Evolutionary conservation across 2,113 vertebrate species (phyloP).

Genomic region (Phainopepla nitens): DNA sequence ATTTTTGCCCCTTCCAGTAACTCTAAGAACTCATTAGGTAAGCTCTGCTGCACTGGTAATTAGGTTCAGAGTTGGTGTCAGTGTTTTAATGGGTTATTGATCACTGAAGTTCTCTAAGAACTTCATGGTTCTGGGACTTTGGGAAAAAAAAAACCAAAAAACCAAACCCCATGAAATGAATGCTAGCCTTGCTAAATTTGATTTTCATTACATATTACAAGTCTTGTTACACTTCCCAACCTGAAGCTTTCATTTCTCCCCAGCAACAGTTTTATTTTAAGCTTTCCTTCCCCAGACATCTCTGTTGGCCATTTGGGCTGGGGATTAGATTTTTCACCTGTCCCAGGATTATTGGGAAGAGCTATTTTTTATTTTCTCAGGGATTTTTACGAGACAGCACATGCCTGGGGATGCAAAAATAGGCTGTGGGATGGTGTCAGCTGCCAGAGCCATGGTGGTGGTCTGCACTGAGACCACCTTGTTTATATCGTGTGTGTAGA

Average conservation of each 20-base stretch:
- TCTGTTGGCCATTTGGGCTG: not conserved
- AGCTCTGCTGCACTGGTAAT: slow-evolving; percentile 16
- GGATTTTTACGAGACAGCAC: not conserved
- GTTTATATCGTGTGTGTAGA: fast-evolving
- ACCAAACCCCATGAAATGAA: not conserved
- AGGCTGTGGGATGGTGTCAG: not conserved
- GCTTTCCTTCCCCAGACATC: not conserved
- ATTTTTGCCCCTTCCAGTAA: not conserved
- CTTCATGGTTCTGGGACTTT: slow-evolving; percentile 1
- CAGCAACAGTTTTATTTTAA: slow-evolving; percentile 45
- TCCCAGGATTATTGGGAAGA: not conserved
- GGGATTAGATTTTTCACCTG: slow-evolving; percentile 16
- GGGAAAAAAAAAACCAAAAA: not conserved
- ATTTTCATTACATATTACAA: slow-evolving; percentile 45
- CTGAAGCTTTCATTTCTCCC: not conserved
- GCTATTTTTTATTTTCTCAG: not conserved
- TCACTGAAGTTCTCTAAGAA: slow-evolving; percentile 30
- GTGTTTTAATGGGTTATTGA: slow-evolving; percentile 66
- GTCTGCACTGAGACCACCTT: not conserved
- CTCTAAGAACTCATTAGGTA: slow-evolving; percentile 18
- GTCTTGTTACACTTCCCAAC: not conserved
- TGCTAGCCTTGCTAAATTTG: slow-evolving; percentile 35
- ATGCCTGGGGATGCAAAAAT: slow-evolving; percentile 9
- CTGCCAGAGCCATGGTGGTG: not conserved
- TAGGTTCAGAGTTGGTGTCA: slow-evolving; percentile 18